These are phyloP conservation scores for Climacteris rufus DNA, from an alignment of 2,113 vertebrate species.

Conservation along the genomic window DNA sequence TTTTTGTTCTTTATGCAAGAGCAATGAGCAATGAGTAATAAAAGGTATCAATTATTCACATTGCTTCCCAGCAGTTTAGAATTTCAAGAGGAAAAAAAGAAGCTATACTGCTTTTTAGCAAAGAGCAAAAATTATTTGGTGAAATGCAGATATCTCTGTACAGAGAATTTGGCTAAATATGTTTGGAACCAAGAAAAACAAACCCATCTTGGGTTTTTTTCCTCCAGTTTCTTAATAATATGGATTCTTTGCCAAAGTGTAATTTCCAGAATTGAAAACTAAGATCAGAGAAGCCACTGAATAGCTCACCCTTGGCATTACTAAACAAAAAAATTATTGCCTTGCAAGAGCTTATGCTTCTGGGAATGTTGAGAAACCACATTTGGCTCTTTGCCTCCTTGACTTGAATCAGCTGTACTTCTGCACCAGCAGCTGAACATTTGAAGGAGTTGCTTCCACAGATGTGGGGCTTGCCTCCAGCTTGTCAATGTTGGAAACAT, in stretches of 20 bases:
- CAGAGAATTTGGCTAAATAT: not conserved
- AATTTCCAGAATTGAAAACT: not conserved
- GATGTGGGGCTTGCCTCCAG: not conserved
- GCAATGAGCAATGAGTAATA: constrained; percentile 61
- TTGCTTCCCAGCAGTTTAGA: constrained; percentile 53
- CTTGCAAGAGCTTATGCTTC: not conserved
- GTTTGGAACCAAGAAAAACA: not conserved
- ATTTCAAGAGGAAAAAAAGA: not conserved
- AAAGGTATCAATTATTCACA: constrained; percentile 71
- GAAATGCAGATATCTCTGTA: not conserved
- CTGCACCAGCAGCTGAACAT: not conserved
- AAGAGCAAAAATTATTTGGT: not conserved
- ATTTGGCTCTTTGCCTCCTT: not conserved
- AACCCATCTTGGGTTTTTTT: not conserved
- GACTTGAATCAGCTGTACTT: not conserved
- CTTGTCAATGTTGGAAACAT: not conserved
- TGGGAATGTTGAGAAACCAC: not conserved
- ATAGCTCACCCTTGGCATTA: not conserved
- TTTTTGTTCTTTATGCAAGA: constrained; percentile 64
- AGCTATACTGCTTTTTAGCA: not conserved
- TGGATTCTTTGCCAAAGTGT: not conserved
- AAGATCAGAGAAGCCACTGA: not conserved
- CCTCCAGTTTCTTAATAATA: not conserved
- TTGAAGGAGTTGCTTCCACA: not conserved
- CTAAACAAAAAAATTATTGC: not conserved